Evolutionary conservation across 2,113 vertebrate species (phyloP).

Genomic region (Madoqua kirkii): DNA sequence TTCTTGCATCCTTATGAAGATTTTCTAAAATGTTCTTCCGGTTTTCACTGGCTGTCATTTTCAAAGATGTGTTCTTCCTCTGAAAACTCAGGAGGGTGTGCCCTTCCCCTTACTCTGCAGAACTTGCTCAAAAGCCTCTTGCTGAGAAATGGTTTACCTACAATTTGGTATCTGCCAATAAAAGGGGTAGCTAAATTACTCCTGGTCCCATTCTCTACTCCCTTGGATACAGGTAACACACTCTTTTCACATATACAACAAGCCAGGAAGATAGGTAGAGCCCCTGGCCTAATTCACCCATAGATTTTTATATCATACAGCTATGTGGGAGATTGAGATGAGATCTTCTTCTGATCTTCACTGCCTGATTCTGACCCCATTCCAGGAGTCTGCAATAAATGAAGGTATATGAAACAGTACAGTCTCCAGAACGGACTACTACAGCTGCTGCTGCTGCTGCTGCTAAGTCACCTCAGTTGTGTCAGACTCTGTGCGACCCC

Average conservation of each 20-base stretch:
- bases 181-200: not conserved
- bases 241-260: not conserved
- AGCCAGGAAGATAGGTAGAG: not conserved
- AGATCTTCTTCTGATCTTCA: not conserved
- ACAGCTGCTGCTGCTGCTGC: too few species aligned
- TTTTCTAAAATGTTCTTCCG: constrained; percentile 18
- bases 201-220: not conserved
- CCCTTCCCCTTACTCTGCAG: not conserved
- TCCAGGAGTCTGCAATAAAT: not conserved
- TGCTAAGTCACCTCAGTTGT: too few species aligned
- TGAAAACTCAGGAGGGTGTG: not conserved
- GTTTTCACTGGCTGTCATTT: not conserved
- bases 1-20: not conserved
- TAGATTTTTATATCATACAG: not conserved
- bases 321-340: not conserved
- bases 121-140: not conserved
- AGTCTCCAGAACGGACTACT: not conserved
- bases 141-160: not conserved
- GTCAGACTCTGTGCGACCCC: too few species aligned
- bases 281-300: not conserved
- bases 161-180: not conserved
- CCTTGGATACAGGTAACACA: not conserved
- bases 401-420: not conserved
- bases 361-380: not conserved
- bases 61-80: constrained; percentile 26